Evolutionary conservation across 2,797 vertebrate genomes (phyloP).

Genomic region (Pagetopsis macropterus): DNA sequence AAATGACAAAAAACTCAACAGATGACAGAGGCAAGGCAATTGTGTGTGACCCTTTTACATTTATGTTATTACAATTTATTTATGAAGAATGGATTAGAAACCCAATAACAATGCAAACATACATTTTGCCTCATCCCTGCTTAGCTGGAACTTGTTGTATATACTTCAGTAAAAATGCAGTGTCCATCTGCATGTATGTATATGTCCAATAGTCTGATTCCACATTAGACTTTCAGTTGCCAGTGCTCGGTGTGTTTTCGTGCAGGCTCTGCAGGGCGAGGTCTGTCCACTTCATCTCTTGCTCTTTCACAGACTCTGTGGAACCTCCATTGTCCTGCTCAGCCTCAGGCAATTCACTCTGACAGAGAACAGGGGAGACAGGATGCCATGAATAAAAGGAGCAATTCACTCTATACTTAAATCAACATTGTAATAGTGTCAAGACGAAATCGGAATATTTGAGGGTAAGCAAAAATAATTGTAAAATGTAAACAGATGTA

Average conservation of each 20-base stretch:
- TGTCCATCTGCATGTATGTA: neutral
- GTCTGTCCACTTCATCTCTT: slow-evolving; percentile 99
- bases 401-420: neutral
- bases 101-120: neutral
- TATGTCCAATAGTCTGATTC: slow-evolving; percentile 10
- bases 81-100: slow-evolving; percentile 5
- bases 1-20: neutral
- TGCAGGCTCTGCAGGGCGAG: slow-evolving; percentile 95
- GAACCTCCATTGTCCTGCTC: slow-evolving; percentile 97
- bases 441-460: neutral
- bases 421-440: neutral
- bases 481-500: neutral
- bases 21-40: neutral
- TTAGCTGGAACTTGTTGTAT: neutral
- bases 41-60: neutral
- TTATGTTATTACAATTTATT: slow-evolving; percentile 1
- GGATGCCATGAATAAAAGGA: neutral
- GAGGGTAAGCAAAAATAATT: neutral
- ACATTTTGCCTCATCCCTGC: neutral
- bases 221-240: slow-evolving; percentile 79
- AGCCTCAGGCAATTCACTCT: slow-evolving; percentile 97
- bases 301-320: slow-evolving; percentile 97
- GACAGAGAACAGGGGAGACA: slow-evolving; percentile 44
- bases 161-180: neutral
- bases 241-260: slow-evolving; percentile 90